Evolutionary conservation across 2,888 invertebrate species (phyloP).

Genomic region (Cryptophagus acutangulus): DNA sequence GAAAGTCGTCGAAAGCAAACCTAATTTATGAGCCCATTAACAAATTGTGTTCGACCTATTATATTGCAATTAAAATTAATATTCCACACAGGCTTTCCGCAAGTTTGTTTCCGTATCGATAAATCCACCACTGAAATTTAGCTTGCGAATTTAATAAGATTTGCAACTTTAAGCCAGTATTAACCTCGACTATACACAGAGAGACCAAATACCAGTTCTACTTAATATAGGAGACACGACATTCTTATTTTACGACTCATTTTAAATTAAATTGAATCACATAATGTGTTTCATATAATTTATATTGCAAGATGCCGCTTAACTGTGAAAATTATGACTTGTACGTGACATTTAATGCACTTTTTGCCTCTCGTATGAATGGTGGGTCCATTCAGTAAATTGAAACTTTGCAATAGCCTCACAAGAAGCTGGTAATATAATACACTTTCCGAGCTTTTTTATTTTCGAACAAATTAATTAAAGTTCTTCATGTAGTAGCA

Average conservation of each 20-base stretch:
- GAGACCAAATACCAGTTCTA: too few species aligned
- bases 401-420: too few species aligned
- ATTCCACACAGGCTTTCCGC: constrained; percentile 1
- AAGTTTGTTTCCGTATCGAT: constrained; percentile 4
- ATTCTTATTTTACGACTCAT: neutral
- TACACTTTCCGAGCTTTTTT: too few species aligned
- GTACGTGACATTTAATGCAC: constrained; percentile 22
- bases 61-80: neutral
- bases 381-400: too few species aligned
- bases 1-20: too few species aligned
- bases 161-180: too few species aligned
- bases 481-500: neutral
- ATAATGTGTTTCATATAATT: constrained; percentile 13
- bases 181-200: too few species aligned
- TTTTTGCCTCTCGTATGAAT: too few species aligned
- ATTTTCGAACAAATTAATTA: neutral
- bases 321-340: constrained; percentile 20
- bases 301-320: constrained; percentile 19
- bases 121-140: neutral
- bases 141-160: neutral
- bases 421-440: too few species aligned
- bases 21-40: neutral
- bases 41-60: neutral
- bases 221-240: too few species aligned
- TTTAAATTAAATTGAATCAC: constrained; percentile 1